Evolutionary conservation across 1,140 invertebrate genomes (phyloP).

Genomic region (Tachypleus tridentatus): DNA sequence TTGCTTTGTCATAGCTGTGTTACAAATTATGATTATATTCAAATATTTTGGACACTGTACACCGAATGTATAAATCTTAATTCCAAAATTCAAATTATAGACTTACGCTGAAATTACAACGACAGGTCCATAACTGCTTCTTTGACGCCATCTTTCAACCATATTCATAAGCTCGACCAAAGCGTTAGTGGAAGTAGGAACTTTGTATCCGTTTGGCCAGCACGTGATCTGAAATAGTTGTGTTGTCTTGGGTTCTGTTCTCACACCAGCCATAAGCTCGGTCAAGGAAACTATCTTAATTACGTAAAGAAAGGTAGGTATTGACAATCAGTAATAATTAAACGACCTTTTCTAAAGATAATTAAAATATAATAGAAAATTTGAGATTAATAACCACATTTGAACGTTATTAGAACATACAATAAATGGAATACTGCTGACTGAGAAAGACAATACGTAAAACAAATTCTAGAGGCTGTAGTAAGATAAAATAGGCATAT

Average conservation of each 20-base stretch:
- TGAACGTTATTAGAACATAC: too few relatives aligned
- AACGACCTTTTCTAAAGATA: not conserved
- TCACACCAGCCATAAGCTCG: slow-evolving; percentile 88
- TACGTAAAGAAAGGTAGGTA: not conserved
- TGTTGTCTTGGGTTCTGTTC: slow-evolving; percentile 79
- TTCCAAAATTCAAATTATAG: too few relatives aligned
- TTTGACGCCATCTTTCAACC: slow-evolving; percentile 91
- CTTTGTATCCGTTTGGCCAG: slow-evolving; percentile 89
- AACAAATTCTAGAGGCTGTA: too few relatives aligned
- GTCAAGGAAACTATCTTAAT: slow-evolving; percentile 72
- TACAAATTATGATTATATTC: not conserved
- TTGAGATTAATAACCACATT: not conserved
- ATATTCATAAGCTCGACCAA: slow-evolving; percentile 97
- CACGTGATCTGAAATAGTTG: slow-evolving; percentile 88
- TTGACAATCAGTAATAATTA: not conserved
- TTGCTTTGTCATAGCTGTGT: not conserved
- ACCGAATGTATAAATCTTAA: too few relatives aligned
- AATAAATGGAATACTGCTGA: too few relatives aligned
- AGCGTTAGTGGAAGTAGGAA: slow-evolving; percentile 93
- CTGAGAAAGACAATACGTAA: too few relatives aligned
- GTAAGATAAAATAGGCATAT: too few relatives aligned
- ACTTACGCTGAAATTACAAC: slow-evolving; percentile 66
- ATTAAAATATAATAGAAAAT: slow-evolving; percentile 2
- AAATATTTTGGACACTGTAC: not conserved
- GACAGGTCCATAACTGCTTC: slow-evolving; percentile 85